Percentiles rank a stretch among this genome's conserved stretches.
Evolutionary conservation across 2,888 invertebrate genomes (phyloP).

Genomic region (Acleris emargana): DNA sequence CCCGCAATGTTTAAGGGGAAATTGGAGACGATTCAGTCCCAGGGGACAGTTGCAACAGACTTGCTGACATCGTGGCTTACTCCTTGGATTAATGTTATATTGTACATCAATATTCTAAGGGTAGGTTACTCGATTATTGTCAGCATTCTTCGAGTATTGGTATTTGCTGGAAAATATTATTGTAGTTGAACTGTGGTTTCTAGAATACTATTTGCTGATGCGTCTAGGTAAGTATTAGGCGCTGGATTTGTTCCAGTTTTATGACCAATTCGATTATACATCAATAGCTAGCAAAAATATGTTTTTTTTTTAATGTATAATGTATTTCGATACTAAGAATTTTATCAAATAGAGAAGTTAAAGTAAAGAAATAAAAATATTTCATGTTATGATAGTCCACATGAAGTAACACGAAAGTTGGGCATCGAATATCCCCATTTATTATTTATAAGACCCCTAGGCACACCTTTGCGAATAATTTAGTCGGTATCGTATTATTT

Average conservation of each 20-base stretch:
- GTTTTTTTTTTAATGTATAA: no score
- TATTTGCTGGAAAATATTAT: no score
- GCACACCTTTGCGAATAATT: slow-evolving; percentile 80
- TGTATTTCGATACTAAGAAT: no score
- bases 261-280: no score
- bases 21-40: slow-evolving; percentile 50
- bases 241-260: no score
- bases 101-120: slow-evolving; percentile 23
- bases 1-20: slow-evolving; percentile 52
- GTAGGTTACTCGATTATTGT: background rate
- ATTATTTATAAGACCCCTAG: slow-evolving; percentile 72
- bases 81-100: slow-evolving; percentile 32
- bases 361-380: slow-evolving; percentile 31
- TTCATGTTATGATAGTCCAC: slow-evolving; percentile 29
- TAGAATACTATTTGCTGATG: no score
- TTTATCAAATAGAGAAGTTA: slow-evolving; percentile 1
- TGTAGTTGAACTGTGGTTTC: no score
- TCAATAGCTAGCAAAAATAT: no score
- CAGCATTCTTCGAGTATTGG: background rate
- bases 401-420: slow-evolving; percentile 47
- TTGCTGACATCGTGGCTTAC: slow-evolving; percentile 39
- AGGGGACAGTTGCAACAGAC: slow-evolving; percentile 20
- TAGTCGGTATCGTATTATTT: slow-evolving; percentile 74
- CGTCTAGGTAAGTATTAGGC: no score
- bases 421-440: slow-evolving; percentile 70